Conservation (phyloP, 2,797 vertebrate genomes). For the Cirrhinus molitorella region DNA sequence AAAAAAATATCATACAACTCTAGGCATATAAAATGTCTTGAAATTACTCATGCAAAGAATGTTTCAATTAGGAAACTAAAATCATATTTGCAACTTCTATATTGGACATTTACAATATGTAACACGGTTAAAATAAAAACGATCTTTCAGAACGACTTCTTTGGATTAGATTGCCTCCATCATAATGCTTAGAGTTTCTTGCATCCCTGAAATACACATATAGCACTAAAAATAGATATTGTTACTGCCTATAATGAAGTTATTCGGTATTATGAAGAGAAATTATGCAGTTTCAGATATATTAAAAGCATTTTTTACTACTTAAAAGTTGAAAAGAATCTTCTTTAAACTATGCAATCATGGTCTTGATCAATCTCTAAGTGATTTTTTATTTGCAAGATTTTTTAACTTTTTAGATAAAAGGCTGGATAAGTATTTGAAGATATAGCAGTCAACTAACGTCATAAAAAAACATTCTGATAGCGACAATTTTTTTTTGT, state of each 20-base stretch:
- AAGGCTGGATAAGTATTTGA: not conserved
- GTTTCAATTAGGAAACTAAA: not conserved
- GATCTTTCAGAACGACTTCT: not conserved
- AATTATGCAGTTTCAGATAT: not conserved
- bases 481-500: too few species aligned
- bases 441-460: not conserved
- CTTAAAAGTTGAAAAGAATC: not conserved
- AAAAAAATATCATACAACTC: conserved; percentile 37
- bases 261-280: not conserved
- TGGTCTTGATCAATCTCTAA: not conserved
- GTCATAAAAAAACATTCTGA: not conserved
- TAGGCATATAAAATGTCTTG: not conserved
- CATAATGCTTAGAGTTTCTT: not conserved
- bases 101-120: not conserved
- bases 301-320: not conserved
- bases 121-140: not conserved
- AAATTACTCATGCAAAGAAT: not conserved
- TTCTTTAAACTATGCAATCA: not conserved
- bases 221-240: not conserved
- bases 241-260: not conserved
- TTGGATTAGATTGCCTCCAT: not conserved
- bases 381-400: not conserved
- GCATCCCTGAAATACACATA: not conserved
- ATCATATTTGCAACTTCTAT: not conserved
- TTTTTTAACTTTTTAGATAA: not conserved